Percentiles rank a stretch among this genome's conserved stretches.
Conservation (phyloP, 2,113 vertebrate genomes). For the Poicephalus meyeri region DNA sequence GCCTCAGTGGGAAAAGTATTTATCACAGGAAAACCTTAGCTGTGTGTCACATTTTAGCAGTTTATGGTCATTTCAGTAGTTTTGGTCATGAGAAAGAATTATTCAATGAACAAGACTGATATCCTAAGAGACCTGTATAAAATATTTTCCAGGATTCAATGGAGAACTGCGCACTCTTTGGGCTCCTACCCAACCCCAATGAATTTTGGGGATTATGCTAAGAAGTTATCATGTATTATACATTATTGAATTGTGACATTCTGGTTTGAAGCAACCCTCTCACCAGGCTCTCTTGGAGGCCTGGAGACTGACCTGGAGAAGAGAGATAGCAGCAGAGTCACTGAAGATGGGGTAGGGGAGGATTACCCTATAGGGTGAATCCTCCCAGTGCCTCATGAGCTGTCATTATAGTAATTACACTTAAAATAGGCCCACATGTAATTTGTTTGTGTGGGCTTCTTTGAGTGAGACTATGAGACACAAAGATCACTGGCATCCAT, state of each 20-base stretch:
- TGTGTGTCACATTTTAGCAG: neutral
- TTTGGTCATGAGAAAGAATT: neutral
- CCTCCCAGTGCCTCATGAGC: neutral
- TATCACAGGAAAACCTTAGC: neutral
- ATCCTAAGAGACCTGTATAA: neutral
- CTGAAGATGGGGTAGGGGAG: neutral
- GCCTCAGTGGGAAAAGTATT: neutral
- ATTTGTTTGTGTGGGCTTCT: neutral
- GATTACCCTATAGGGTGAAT: fast-evolving
- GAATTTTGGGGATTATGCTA: neutral
- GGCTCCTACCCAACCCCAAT: neutral
- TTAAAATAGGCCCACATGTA: neutral
- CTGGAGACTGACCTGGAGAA: neutral
- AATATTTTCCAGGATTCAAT: neutral
- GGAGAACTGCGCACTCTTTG: neutral
- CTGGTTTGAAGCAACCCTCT: neutral
- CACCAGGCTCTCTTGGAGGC: neutral
- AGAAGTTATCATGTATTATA: neutral
- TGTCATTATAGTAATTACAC: neutral
- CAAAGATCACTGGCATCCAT: neutral
- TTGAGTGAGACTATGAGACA: fast-evolving
- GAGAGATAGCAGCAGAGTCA: fast-evolving
- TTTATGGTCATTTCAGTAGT: neutral
- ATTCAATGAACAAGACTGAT: fast-evolving
- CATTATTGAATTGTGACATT: neutral